Conservation (phyloP, 2,888 invertebrate species). For the Emesis furor region DNA sequence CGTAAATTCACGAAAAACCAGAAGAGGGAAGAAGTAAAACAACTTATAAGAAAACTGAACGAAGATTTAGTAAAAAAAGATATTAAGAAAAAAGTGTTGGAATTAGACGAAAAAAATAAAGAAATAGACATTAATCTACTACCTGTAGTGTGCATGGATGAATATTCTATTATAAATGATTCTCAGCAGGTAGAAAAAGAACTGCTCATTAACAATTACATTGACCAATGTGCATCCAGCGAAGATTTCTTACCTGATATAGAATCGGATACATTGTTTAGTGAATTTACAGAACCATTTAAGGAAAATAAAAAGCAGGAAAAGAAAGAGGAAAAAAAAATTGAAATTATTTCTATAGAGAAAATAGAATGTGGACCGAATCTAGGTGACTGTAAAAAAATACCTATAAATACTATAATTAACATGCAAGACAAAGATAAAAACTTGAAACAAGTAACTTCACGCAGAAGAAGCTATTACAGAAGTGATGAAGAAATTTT, state of each 20-base stretch:
- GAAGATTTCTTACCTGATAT: slow-evolving; percentile 13
- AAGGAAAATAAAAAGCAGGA: neutral
- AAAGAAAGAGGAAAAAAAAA: neutral
- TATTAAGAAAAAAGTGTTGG: neutral
- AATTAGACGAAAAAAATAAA: slow-evolving; percentile 23
- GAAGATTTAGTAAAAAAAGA: slow-evolving; percentile 8
- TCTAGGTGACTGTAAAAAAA: neutral
- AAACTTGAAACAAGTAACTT: slow-evolving; percentile 1
- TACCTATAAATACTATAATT: slow-evolving; percentile 4
- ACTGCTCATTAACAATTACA: neutral
- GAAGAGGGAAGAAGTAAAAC: slow-evolving; percentile 2
- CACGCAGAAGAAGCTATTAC: slow-evolving; percentile 18
- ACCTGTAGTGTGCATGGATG: slow-evolving; percentile 23
- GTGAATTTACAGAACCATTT: slow-evolving; percentile 5
- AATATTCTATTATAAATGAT: slow-evolving; percentile 12
- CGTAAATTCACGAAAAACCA: slow-evolving; percentile 21
- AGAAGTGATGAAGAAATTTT: neutral
- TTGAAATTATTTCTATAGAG: neutral
- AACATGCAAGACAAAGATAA: neutral
- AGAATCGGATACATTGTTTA: slow-evolving; percentile 22
- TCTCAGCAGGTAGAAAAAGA: slow-evolving; percentile 6
- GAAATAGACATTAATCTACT: neutral
- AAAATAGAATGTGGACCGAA: neutral
- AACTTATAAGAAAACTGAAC: slow-evolving; percentile 17
- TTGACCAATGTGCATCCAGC: slow-evolving; percentile 1